Base-by-base conservation (phyloP, 2,888 invertebrate species). In the Ormyrus nitidulus region DNA sequence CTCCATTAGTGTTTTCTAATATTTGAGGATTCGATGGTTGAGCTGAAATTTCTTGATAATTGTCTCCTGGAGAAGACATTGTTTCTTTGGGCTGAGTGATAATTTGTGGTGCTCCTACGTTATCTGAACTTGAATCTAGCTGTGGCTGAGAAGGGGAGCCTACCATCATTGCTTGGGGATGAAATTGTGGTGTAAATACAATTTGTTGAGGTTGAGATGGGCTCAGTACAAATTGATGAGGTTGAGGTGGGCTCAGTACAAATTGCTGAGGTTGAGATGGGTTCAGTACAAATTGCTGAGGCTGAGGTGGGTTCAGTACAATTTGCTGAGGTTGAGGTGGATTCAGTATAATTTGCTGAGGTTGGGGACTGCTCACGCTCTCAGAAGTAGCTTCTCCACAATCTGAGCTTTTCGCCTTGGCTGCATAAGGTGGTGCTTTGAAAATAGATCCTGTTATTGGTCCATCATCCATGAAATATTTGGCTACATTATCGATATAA, bases 381-480 rank as follows among this genome's bases (percentile, higher is more conserved):
- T 56, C 56, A 10, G 74, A 10, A 2, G 34, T 34, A 10, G 70
- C 19, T 53, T 61, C 78, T 62, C 54, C 2, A 19, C 66, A 68
- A 11, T 62, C 69, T 6, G 64, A 13, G 58, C 51, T 72, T 48
- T 66, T 61, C 2, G 6, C 46, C n/a, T 6, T 49, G 13, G 11
- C 6, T 44, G 73, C 13, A 19, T 65, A 54, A 8, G 62, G 72
- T 46, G 81, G 70, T 58, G 81, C 82, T 19, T 19, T n/a, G 11
- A 81, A 79, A 19, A 77, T 54, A 7, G 69, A 56, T 13, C 85
- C 86, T 51, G 77, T 75, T 10, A 77, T 48, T 5, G 87, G 86
- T 10, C 88, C 88, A 56, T 85, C 86, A 19, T 81, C 83, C 72
- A 86, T 78, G 77, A 89, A 89, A 81, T 89, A 89, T 19, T 85